phyloP scores from a whole-genome alignment of 2,797 vertebrate genomes.

The Cynopterus sphinx region DNA sequence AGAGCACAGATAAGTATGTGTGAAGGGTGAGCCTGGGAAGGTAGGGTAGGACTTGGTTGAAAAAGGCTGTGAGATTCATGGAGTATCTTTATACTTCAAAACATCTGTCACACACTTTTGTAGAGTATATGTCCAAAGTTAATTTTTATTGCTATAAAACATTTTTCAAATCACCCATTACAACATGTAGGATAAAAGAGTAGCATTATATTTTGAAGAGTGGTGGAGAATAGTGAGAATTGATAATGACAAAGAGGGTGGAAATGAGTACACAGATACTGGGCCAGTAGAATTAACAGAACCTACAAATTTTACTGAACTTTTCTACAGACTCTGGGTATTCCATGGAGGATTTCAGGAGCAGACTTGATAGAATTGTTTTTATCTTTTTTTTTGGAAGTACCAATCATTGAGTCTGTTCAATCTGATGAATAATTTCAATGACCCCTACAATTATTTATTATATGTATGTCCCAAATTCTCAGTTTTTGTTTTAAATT shows the following conservation, averaged over 20 bases:
- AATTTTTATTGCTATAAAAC: not conserved
- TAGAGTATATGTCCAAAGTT: not conserved
- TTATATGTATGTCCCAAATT: not conserved
- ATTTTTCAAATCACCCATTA: not conserved
- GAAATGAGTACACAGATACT: not conserved
- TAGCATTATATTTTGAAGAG: not conserved
- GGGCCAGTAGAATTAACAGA: not conserved
- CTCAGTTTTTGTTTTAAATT: not conserved
- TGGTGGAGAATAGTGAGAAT: not conserved
- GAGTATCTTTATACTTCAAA: not conserved
- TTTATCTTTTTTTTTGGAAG: not conserved
- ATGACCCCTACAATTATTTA: not conserved
- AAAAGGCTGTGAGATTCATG: not conserved
- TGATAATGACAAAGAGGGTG: not conserved
- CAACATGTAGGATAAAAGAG: not conserved
- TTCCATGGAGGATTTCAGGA: not conserved
- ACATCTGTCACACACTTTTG: not conserved
- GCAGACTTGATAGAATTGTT: not conserved
- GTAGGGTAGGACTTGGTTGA: not conserved
- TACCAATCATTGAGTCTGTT: not conserved
- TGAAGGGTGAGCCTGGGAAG: rapidly evolving
- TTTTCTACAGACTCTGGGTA: not conserved
- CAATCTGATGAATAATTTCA: not conserved
- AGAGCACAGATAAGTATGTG: not conserved
- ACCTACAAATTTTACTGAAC: not conserved